Conservation (phyloP, 1,140 invertebrate genomes). For the Drosophila auraria region DNA sequence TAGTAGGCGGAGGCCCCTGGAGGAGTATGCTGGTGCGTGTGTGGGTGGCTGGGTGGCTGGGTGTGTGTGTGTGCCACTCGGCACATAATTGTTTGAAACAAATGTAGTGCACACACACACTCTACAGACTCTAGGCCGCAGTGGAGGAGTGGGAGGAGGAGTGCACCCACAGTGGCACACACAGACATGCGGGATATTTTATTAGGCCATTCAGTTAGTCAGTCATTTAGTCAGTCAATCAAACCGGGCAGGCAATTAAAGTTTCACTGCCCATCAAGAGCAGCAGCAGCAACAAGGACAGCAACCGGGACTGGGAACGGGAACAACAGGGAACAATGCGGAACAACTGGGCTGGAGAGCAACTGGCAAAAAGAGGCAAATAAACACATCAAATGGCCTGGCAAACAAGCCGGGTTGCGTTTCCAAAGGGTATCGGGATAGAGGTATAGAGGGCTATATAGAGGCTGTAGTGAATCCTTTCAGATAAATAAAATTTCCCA, state of each 20-base stretch:
- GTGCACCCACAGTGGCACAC: slow-evolving; percentile 17
- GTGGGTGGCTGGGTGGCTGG: background rate
- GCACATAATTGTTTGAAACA: slow-evolving; percentile 80
- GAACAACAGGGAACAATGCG: slow-evolving; percentile 11
- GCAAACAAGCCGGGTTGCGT: slow-evolving; percentile 16
- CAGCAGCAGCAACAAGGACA: slow-evolving; percentile 21
- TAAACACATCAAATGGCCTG: slow-evolving; percentile 48
- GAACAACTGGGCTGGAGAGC: background rate
- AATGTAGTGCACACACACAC: slow-evolving; percentile 70
- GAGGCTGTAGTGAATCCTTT: slow-evolving; percentile 17
- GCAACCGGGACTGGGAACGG: background rate
- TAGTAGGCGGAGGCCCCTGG: background rate
- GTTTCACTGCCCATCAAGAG: slow-evolving; percentile 70
- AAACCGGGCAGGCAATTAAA: slow-evolving; percentile 75
- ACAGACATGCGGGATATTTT: slow-evolving; percentile 63
- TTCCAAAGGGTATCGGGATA: background rate
- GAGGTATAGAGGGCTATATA: background rate
- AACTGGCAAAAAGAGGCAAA: slow-evolving; percentile 20
- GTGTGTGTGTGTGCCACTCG: slow-evolving; percentile 54
- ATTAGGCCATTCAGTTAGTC: slow-evolving; percentile 80
- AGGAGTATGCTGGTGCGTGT: background rate
- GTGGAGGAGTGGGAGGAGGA: no score
- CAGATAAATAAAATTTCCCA: slow-evolving; percentile 35
- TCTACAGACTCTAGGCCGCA: background rate
- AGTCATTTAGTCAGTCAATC: slow-evolving; percentile 81